Percentiles rank a stretch among this genome's conserved stretches.
These are phyloP conservation scores for Cheirogaleus medius DNA, from an alignment of 2,113 vertebrate genomes.

Conservation along the genomic window DNA sequence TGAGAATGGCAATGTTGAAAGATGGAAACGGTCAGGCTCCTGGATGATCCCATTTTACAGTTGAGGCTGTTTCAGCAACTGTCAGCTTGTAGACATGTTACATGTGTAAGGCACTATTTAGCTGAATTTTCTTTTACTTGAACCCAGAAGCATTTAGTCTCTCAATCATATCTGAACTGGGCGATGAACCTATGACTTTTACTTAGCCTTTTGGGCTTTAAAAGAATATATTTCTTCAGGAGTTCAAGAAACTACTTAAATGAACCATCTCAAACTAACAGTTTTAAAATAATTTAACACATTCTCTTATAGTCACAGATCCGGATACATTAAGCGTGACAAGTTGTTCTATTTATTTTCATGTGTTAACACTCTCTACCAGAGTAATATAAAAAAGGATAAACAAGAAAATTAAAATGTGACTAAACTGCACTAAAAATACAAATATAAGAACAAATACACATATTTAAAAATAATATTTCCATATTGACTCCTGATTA, in stretches of 20 bases:
- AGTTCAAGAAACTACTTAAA: conserved; percentile 16
- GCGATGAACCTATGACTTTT: neutral
- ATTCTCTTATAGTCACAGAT: neutral
- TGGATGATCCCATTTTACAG: neutral
- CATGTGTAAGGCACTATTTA: neutral
- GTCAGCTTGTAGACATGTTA: neutral
- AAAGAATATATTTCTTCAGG: neutral
- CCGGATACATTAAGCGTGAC: neutral
- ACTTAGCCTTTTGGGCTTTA: neutral
- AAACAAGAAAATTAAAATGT: conserved; percentile 3
- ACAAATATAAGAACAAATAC: neutral
- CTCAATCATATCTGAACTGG: neutral
- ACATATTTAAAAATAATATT: conserved; percentile 18
- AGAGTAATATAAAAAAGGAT: neutral
- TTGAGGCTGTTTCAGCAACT: neutral
- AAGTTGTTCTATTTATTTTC: neutral
- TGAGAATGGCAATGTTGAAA: neutral
- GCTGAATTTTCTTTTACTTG: conserved; percentile 10
- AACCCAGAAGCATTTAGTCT: neutral
- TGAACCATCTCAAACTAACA: neutral
- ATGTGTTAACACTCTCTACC: neutral
- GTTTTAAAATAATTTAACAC: conserved; percentile 24
- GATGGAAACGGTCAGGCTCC: neutral
- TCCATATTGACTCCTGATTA: neutral
- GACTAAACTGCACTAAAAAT: neutral